Conservation (phyloP, 92 coral and sea anemone species). For the Porites cylindrica region DNA sequence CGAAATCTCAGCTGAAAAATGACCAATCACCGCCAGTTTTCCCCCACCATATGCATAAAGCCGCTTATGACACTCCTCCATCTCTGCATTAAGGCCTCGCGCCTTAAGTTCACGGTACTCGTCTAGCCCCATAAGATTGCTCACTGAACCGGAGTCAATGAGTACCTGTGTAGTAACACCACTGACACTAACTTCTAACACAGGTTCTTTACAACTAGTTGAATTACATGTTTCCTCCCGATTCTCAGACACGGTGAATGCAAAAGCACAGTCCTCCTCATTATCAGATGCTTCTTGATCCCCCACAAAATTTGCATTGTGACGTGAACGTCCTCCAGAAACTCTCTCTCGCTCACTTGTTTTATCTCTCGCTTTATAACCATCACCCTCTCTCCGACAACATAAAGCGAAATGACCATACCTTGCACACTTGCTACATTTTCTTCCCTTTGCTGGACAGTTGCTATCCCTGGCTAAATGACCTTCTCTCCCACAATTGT, state of each 20-base stretch:
- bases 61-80: constrained; percentile 39
- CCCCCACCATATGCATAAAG: constrained; percentile 59
- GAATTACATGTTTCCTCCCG: not conserved
- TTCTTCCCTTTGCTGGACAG: not conserved
- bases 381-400: not conserved
- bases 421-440: not conserved
- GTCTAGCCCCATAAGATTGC: not conserved
- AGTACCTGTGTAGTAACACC: not conserved
- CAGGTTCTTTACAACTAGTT: not conserved
- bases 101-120: constrained; percentile 32
- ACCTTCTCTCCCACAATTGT: not conserved
- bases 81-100: constrained; percentile 46
- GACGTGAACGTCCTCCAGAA: not conserved
- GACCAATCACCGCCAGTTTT: not conserved
- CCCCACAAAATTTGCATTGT: not conserved
- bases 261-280: not conserved
- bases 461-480: not conserved
- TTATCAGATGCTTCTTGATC: not conserved
- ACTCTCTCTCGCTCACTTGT: too few species aligned
- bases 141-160: not conserved
- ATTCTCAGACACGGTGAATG: not conserved
- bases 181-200: not conserved
- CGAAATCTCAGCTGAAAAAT: not conserved
- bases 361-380: not conserved
- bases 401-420: not conserved